phyloP scores from a whole-genome alignment of 2,797 vertebrate genomes.

The Alfaro cultratus region DNA sequence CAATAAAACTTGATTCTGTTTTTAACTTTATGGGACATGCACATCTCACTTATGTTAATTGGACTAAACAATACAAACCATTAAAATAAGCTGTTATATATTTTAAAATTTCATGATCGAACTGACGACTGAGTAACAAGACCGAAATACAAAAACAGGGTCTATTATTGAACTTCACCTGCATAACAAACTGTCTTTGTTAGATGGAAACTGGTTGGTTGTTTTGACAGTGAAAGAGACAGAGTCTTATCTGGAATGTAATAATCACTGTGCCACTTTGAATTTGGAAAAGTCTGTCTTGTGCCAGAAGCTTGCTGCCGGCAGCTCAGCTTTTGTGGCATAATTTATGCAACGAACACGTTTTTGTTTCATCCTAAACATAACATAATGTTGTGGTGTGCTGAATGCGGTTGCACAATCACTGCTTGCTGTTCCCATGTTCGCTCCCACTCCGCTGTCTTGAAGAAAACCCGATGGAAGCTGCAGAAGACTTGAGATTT shows the following conservation, averaged over 20 bases:
- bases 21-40: conserved; percentile 6
- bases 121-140: not conserved
- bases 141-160: not conserved
- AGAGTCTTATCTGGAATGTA: conserved; percentile 52
- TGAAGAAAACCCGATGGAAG: not conserved
- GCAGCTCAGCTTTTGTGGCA: conserved; percentile 53
- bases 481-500: not conserved
- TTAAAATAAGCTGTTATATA: conserved; percentile 13
- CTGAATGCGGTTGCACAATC: conserved; percentile 11
- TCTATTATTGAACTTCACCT: conserved; percentile 9
- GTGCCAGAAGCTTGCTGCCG: conserved; percentile 49
- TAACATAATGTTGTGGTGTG: conserved; percentile 12
- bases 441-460: not conserved
- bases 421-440: not conserved
- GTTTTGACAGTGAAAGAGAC: conserved; percentile 28
- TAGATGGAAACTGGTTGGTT: conserved; percentile 12
- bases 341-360: conserved; percentile 60
- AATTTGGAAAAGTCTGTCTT: conserved; percentile 34
- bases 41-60: conserved; percentile 30
- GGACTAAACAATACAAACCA: not conserved
- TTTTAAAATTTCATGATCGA: not conserved
- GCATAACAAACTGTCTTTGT: conserved; percentile 28
- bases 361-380: conserved; percentile 54
- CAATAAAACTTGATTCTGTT: not conserved
- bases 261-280: conserved; percentile 45